A percentile compares a stretch with the other conserved stretches of the same genome.
Conservation (phyloP, 2,888 invertebrate species). For the Rotaria sp. region DNA sequence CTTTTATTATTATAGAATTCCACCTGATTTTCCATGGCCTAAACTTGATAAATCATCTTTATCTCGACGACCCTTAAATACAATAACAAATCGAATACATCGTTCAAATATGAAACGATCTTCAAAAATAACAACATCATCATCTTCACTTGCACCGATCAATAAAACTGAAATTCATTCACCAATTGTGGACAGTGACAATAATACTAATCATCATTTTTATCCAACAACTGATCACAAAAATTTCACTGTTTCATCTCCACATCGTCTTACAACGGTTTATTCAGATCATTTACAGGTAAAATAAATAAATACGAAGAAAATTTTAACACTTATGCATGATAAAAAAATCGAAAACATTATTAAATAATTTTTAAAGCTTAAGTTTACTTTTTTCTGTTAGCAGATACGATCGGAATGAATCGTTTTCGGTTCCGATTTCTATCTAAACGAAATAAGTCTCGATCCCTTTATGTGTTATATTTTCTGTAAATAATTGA, state of each 20-base stretch:
- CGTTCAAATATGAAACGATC: neutral
- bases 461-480: no score
- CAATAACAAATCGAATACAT: neutral
- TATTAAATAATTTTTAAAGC: no score
- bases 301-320: neutral
- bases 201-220: neutral
- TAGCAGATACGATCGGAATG: no score
- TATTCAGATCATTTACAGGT: neutral
- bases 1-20: neutral
- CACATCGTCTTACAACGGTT: neutral
- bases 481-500: no score
- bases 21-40: neutral
- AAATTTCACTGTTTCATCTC: neutral
- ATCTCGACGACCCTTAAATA: neutral
- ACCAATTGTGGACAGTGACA: neutral
- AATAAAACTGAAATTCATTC: neutral
- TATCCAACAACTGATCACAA: neutral
- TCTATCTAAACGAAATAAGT: no score
- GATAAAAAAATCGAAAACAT: no score
- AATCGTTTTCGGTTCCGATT: no score
- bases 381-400: no score
- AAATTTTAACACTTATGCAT: no score
- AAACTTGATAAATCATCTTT: neutral
- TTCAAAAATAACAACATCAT: neutral
- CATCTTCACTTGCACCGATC: neutral